These are phyloP conservation scores for Brachionichthys hirsutus DNA, from an alignment of 2,113 vertebrate species.

Conservation along the genomic window DNA sequence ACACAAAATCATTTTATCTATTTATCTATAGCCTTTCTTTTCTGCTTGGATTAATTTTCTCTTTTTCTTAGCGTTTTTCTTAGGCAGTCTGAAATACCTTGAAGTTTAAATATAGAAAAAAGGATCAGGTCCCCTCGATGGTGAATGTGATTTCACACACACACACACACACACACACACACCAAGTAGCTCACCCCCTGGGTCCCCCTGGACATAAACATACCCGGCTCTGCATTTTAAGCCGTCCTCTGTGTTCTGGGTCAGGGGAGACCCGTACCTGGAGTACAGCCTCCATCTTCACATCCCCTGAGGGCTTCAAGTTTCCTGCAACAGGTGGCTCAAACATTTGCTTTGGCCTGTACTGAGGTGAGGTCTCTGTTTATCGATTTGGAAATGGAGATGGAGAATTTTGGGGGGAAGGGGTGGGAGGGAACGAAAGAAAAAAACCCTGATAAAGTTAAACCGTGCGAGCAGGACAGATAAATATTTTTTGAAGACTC, in stretches of 20 bases:
- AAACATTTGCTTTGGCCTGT: constrained; percentile 83
- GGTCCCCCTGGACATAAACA: constrained; percentile 25
- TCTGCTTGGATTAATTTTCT: too few relatives aligned
- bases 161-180: constrained; percentile 1
- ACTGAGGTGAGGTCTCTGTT: constrained; percentile 76
- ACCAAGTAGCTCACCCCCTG: constrained; percentile 9
- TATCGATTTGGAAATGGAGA: constrained; percentile 67
- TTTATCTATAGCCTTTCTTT: too few relatives aligned
- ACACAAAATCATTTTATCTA: too few relatives aligned
- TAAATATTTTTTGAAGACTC: constrained; percentile 26
- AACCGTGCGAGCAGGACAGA: constrained; percentile 25
- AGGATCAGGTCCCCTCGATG: too few relatives aligned
- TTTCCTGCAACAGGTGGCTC: constrained; percentile 83
- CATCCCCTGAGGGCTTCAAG: constrained; percentile 77
- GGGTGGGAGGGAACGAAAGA: constrained; percentile 35
- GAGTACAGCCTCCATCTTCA: constrained; percentile 60
- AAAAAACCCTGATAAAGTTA: constrained; percentile 26
- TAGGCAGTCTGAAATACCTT: too few relatives aligned
- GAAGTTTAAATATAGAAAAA: too few relatives aligned
- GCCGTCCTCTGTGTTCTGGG: constrained; percentile 31
- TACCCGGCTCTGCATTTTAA: constrained; percentile 12
- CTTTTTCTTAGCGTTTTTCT: too few relatives aligned
- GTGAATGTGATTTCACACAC: too few relatives aligned
- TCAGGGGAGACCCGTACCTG: constrained; percentile 52
- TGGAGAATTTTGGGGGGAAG: constrained; percentile 30